Conservation (phyloP, 1,140 invertebrate genomes). For the Phymorhynchus buccinoides region DNA sequence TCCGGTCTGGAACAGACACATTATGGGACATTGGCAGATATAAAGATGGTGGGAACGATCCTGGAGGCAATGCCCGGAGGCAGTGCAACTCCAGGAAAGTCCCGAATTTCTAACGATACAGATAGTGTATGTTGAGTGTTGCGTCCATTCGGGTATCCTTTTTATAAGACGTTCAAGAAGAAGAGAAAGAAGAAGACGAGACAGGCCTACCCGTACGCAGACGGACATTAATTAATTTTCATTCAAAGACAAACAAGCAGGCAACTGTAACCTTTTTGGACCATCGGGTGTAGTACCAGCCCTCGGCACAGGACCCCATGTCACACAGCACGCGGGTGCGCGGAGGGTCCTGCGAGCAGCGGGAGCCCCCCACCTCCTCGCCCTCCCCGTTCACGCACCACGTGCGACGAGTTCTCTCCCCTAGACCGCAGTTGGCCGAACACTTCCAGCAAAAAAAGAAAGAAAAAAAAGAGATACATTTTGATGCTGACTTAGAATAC, state of each 20-base stretch:
- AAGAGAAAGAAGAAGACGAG: too few species aligned
- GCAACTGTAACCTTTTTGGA: constrained; percentile 55
- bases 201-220: background rate
- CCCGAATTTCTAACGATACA: too few species aligned
- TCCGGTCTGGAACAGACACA: too few species aligned
- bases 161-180: background rate
- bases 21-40: too few species aligned
- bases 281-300: constrained; percentile 66
- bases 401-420: constrained; percentile 77
- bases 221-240: background rate
- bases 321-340: constrained; percentile 74
- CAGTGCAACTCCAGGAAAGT: too few species aligned
- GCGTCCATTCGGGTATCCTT: background rate
- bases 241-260: too few species aligned
- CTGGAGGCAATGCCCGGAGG: too few species aligned
- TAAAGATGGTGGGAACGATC: too few species aligned
- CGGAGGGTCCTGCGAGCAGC: constrained; percentile 70
- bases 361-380: constrained; percentile 63
- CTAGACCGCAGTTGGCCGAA: constrained; percentile 78
- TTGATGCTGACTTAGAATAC: too few species aligned
- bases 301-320: constrained; percentile 71
- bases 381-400: constrained; percentile 77
- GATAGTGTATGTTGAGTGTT: too few species aligned
- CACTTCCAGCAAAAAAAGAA: too few species aligned
- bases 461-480: too few species aligned